Base-by-base conservation (phyloP, 2,797 vertebrate genomes). In the Pampus argenteus region DNA sequence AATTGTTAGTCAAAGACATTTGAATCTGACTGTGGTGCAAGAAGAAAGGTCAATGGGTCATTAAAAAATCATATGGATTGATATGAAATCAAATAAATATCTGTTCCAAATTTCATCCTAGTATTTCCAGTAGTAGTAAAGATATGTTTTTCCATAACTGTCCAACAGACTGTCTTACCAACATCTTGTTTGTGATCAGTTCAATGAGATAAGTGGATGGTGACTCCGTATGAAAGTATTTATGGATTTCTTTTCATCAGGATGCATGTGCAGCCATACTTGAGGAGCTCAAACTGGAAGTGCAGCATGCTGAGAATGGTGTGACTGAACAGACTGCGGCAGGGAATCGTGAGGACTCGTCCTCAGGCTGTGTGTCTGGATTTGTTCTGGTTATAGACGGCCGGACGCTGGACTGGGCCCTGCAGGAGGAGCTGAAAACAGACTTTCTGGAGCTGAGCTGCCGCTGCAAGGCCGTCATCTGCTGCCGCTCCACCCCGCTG, bases 401-500 rank as follows among this genome's bases (percentile, higher is more conserved):
- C 22, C 93, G 74, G 23, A 96, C 96, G 0, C 91, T 99, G 66
- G 95, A 96, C 55, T 95, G 95, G 68, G 94, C 93, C 15, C 91
- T 99, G 73, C 94, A 96, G 28, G 94, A 95, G 11, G 94, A 91
- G 8, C 84, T 97, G 8, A 92, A 94, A 77, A 89, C 25, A 15
- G 54, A 74, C 38, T 98, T 99, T 81, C 84, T 99, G 77, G 93
- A 94, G 68, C 93, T 99, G 62, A 94, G 96, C 9, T 67, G 68
- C 8, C 76, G 67, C 23, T 97, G 97, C 82, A 95, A 91, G 2
- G 95, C 96, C 0, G 97, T 99, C 66, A 92, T 99, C 83, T 99
- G 98, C 91, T 99, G 98, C 89, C 94, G 93, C 61, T 98, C 96
- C 62, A 98, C 97, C 0, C 98, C 98, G 0, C 91, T 98, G 66